Base-by-base conservation (phyloP, 2,113 vertebrate genomes). In the Cyanoramphus novaezelandiae region DNA sequence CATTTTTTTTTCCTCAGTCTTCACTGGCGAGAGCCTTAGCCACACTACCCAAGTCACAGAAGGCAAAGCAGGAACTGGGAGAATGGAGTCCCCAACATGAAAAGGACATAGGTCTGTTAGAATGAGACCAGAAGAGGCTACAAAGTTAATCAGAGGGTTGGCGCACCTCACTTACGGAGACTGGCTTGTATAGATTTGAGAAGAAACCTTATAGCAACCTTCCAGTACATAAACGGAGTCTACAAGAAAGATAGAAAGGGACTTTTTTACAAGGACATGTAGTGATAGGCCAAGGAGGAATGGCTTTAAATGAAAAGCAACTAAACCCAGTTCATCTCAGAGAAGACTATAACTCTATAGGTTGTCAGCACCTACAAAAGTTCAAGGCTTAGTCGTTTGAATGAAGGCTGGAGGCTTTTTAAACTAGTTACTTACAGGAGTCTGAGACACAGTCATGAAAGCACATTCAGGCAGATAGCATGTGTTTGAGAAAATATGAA, bases 371-470 rank as follows among this genome's bases (percentile, higher is more conserved):
- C 13, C 17, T 46, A 28, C 3, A 72, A 15, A 23, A 27, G 57
- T 59, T 35, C 33, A 24, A 59, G 57, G 57, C 33, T 17, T 7
- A 2, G n/a, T 79, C 46, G 13, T 1, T 31, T 85, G 25, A 50
- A 10, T 31, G 11, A 46, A 37, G 31, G 19, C 28, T 93, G 52
- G 10, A 53, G 11, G 27, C 1, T 68, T 2, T 65, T 63, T 77
- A 27, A 21, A 17, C 3, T 17, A 63, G 37, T 41, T 53, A 24
- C 11, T 62, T n/a, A 17, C 8, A 63, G 65, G 17, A 67, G 12
- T 17, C 4, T 29, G 33, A 6, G 27, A 8, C 11, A 23, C 6
- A 72, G 19, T 35, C 37, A 46, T 6, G 3, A 0, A 1, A 10
- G 20, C 0, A 0, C 17, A 70, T 9, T 11, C 13, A 74, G 33